A percentile compares a stretch with the other conserved stretches of the same genome.
phyloP scores from a whole-genome alignment of 2,113 vertebrate species.

The Nerophis lumbriciformis region DNA sequence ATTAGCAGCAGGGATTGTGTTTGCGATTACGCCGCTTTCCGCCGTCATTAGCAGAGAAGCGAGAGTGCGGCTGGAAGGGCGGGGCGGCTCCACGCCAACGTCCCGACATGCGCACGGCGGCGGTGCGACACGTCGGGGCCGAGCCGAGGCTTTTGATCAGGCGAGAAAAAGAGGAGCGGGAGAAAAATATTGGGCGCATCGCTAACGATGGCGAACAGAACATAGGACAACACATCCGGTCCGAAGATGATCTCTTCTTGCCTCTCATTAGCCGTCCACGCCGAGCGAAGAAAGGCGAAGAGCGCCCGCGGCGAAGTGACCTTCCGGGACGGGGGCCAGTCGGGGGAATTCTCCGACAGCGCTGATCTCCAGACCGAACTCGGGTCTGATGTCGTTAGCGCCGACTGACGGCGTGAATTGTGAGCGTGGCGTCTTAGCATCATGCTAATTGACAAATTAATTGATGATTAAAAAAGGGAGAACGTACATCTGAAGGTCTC shows the following conservation, averaged over 20 bases:
- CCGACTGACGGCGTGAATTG: constrained; percentile 63
- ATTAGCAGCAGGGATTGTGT: constrained; percentile 58
- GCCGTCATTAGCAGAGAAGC: constrained; percentile 58
- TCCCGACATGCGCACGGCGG: constrained; percentile 31
- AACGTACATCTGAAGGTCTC: constrained; percentile 25
- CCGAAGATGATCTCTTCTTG: constrained; percentile 29
- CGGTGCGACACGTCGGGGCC: constrained; percentile 11
- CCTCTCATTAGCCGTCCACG: constrained; percentile 54
- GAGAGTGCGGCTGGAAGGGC: constrained; percentile 30
- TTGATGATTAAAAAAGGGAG: not conserved
- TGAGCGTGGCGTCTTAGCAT: constrained; percentile 27
- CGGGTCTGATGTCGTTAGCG: constrained; percentile 54
- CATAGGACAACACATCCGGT: constrained; percentile 17
- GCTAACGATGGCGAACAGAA: not conserved
- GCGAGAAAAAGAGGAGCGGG: not conserved
- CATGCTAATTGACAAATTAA: constrained; percentile 6
- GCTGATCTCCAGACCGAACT: constrained; percentile 65
- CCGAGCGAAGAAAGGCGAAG: constrained; percentile 44
- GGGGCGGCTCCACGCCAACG: constrained; percentile 54
- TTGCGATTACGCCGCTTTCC: constrained; percentile 55
- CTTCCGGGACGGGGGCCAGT: constrained; percentile 61
- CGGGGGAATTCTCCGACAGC: constrained; percentile 61
- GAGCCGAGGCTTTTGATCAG: constrained; percentile 59
- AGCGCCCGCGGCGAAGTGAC: constrained; percentile 70
- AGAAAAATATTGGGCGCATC: constrained; percentile 9